Evolutionary conservation across 1,140 invertebrate genomes (phyloP), one percentile per base, ranked within the genome.

Genomic region (Lucilia sericata): DNA sequence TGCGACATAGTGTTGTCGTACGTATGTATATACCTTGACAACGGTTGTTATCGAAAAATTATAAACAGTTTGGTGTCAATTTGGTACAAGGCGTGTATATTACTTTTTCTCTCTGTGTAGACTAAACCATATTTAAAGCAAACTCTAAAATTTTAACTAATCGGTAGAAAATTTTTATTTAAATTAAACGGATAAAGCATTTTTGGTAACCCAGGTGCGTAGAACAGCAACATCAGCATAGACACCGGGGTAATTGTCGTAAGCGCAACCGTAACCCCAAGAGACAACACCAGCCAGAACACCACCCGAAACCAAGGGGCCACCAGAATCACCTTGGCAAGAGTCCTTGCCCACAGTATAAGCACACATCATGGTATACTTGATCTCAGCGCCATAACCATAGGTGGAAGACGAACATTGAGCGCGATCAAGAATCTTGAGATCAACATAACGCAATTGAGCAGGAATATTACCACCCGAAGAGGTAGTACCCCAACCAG

Each of bases 221-320:
- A 91, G 84, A 13, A 17, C 7, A 5, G 89, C 78, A 1, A 94
- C 91, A 84, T 93, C 92, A 0, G 93, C 93, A 86, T 94, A 95
- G 5, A 95, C 93, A 14, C 94, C 94, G 0, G 94, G 94, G 17
- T 91, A 89, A 3, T 89, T 17, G 87, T 84, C 8, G 55, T 87
- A 85, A 3, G 91, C 94, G 86, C 94, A 95, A 1, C 91, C 92
- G 17, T 90, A 89, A 3, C 94, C 94, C 93, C 94, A 94, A 5
- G 93, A 94, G 0, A 93, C 92, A 19, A 95, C 89, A 60, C 94
- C 94, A 47, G 93, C 91, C 5, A 94, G 84, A 51, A 89, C 0
- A 75, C 86, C 88, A 8, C 82, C 85, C 5, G 86, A 85, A 2
- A 89, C 88, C 21, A 89, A 86, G 21, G 88, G 88, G 47, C 88